Percentiles rank a stretch among this genome's conserved stretches.
phyloP scores from a whole-genome alignment of 1,140 invertebrate species.

The Temnothorax longispinosus region DNA sequence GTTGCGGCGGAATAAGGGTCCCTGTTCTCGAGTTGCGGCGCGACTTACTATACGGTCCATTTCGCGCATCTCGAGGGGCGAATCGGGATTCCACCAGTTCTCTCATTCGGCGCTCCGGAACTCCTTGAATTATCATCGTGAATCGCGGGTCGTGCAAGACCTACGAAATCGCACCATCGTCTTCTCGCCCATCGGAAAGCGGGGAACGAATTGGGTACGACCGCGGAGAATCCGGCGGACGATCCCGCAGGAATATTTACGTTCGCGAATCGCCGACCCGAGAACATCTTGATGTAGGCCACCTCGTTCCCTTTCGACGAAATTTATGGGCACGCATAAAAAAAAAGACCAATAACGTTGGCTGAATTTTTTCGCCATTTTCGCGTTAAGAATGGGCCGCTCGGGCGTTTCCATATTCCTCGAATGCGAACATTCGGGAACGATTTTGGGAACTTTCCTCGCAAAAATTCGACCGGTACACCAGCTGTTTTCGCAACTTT shows the following conservation, averaged over 20 bases:
- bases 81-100: conserved; percentile 37
- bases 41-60: conserved; percentile 55
- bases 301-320: not conserved
- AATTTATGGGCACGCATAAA: conserved; percentile 19
- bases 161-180: conserved; percentile 48
- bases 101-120: conserved; percentile 1
- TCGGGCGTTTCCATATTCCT: not conserved
- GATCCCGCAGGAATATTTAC: conserved; percentile 51
- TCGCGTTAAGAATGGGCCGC: not conserved
- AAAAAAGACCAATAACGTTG: conserved; percentile 12
- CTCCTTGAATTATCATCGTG: conserved; percentile 61
- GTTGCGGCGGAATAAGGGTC: not conserved
- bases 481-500: conserved; percentile 44
- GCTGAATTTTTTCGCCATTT: conserved; percentile 11
- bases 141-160: conserved; percentile 53
- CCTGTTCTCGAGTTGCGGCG: conserved; percentile 5
- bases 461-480: conserved; percentile 11
- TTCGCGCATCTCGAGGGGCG: conserved; percentile 57
- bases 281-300: conserved; percentile 28
- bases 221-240: conserved; percentile 28
- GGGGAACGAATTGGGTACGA: conserved; percentile 42
- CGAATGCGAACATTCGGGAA: not conserved
- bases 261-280: conserved; percentile 11
- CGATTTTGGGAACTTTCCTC: not conserved
- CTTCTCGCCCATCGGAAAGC: not conserved